Base-by-base conservation (phyloP, 2,113 vertebrate genomes). In the Podarcis muralis region DNA sequence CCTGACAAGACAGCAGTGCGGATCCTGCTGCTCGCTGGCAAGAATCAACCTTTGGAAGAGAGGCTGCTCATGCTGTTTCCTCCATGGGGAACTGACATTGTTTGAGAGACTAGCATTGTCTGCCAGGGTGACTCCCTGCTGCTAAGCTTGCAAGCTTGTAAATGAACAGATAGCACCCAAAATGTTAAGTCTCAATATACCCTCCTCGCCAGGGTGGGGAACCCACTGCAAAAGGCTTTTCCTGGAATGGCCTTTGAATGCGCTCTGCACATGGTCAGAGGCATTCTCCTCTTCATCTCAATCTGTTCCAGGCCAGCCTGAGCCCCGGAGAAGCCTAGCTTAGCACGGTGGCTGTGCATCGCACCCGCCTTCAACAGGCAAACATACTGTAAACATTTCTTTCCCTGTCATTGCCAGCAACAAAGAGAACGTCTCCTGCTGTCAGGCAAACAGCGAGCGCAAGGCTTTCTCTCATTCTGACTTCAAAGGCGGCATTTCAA, bases 401-500 rank as follows among this genome's bases (percentile, higher is more conserved):
- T 32, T 62, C 23, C 23, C 48, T 27, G 71, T 85, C 84, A 37
- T 62, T 76, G n/a, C 71, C 32, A 27, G n/a, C 71, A 62, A 75
- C 66, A 59, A 37, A 85, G 72, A 27, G 71, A 76, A 75, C 13
- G 53, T 59, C 84, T 40, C 84, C 53, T 22, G 12, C 71, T 76
- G 48, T 76, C 84, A 76, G 53, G 53, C 48, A 75, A 75, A 85
- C 15, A 35, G 71, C 18, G 20, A 74, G 53, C 3, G 69, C n/a
- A 53, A 32, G 30, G 57, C 69, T 85, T 85, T 75, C 69, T 75
- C 69, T 85, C 48, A 35, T 37, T 59, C 25, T 75, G 20, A 74
- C 83, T 85, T 85, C 71, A 85, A 85, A 85, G 71, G 69, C 57
- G 22, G 43, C 20, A 2, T 32, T 74, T 84, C 83, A 35, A 74